phyloP scores from a whole-genome alignment of 2,113 vertebrate genomes.

The Lophius piscatorius region DNA sequence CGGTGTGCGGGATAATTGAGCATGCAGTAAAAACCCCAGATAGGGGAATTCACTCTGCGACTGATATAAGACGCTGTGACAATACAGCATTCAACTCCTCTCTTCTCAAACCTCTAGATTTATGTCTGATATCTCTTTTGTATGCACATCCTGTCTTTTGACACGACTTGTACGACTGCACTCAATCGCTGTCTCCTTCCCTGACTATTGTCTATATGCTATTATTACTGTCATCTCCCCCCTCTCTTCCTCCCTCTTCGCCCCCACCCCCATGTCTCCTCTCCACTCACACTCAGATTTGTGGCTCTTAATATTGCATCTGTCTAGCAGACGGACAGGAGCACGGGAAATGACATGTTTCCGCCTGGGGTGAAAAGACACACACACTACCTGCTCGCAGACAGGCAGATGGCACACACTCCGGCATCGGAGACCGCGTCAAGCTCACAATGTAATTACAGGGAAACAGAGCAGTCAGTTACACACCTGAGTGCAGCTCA shows the following conservation, averaged over 20 bases:
- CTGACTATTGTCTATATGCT: constrained; percentile 72
- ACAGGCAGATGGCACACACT: constrained; percentile 26
- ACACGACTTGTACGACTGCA: constrained; percentile 67
- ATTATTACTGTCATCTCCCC: constrained; percentile 71
- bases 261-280: constrained; percentile 49
- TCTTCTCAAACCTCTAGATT: constrained; percentile 63
- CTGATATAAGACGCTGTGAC: constrained; percentile 68
- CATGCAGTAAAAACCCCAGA: constrained; percentile 56
- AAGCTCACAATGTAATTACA: constrained; percentile 74
- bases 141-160: constrained; percentile 70
- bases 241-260: constrained; percentile 16
- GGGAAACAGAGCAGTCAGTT: constrained; percentile 75
- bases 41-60: constrained; percentile 55
- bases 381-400: constrained; percentile 23
- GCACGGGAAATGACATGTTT: constrained; percentile 78
- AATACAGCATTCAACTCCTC: constrained; percentile 49
- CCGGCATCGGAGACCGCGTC: constrained; percentile 56
- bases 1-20: constrained; percentile 63
- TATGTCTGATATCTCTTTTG: constrained; percentile 65
- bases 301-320: constrained; percentile 80
- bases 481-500: constrained; percentile 70
- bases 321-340: constrained; percentile 75
- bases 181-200: constrained; percentile 62
- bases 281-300: constrained; percentile 74
- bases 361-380: constrained; percentile 68